Conservation (phyloP, 2,113 vertebrate species). For the Hyperopisus bebe region DNA sequence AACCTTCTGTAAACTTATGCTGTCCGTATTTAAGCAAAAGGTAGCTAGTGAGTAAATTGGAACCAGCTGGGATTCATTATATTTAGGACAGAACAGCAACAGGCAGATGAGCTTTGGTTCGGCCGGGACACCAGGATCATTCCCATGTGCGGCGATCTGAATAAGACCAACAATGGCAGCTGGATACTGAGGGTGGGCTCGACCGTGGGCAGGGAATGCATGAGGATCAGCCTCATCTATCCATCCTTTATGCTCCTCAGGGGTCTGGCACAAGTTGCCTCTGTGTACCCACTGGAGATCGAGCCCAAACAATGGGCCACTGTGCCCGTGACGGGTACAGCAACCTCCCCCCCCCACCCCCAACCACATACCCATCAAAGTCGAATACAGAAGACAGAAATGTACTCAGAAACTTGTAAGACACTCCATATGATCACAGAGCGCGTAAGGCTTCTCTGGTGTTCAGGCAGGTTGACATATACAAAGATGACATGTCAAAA, state of each 20-base stretch:
- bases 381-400: neutral
- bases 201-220: constrained; percentile 5
- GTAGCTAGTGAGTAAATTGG: neutral
- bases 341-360: too few species aligned
- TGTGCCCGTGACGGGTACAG: neutral
- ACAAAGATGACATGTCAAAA: neutral
- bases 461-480: neutral
- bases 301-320: neutral
- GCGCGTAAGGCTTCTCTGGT: neutral
- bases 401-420: neutral
- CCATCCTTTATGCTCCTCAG: neutral
- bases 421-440: neutral
- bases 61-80: neutral
- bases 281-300: neutral
- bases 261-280: constrained; percentile 14
- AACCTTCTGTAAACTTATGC: neutral
- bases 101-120: neutral
- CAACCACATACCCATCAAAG: neutral
- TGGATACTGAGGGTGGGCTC: neutral
- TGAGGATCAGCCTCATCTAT: neutral
- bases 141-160: neutral
- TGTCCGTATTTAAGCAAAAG: neutral
- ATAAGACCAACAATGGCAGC: neutral
- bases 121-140: neutral
- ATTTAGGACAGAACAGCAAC: neutral